Evolutionary conservation across 2,113 vertebrate genomes (phyloP).

Genomic region (Rissa tridactyla): DNA sequence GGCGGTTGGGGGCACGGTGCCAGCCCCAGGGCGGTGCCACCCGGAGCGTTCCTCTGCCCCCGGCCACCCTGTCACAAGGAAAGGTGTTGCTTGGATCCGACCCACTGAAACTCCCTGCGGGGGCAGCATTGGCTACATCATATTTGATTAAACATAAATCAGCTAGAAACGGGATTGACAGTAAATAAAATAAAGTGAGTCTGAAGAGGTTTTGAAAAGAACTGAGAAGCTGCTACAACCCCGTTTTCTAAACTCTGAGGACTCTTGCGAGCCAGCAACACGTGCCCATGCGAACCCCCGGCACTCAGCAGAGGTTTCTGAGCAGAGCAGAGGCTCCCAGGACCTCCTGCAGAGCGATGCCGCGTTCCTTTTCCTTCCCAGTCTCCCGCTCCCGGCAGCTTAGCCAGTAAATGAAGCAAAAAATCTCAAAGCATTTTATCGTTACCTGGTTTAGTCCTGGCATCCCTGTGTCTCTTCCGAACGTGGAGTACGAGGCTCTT

Average conservation of each 20-base stretch:
- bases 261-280: neutral
- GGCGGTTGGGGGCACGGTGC: neutral
- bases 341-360: rapidly evolving
- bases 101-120: neutral
- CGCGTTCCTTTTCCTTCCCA: neutral
- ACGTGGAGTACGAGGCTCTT: conserved; percentile 83
- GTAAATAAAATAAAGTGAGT: neutral
- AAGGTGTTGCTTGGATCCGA: neutral
- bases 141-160: neutral
- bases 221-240: neutral
- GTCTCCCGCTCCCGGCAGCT: neutral
- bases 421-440: neutral
- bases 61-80: neutral
- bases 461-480: conserved; percentile 83
- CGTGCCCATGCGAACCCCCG: rapidly evolving
- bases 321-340: neutral
- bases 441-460: conserved; percentile 77
- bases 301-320: neutral
- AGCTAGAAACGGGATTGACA: neutral
- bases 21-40: neutral
- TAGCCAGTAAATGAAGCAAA: neutral
- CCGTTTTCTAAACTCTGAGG: neutral
- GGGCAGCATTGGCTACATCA: neutral
- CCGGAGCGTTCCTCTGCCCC: neutral
- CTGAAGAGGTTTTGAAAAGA: neutral